Evolutionary conservation across 2,113 vertebrate species (phyloP).

Genomic region (Sander vitreus): DNA sequence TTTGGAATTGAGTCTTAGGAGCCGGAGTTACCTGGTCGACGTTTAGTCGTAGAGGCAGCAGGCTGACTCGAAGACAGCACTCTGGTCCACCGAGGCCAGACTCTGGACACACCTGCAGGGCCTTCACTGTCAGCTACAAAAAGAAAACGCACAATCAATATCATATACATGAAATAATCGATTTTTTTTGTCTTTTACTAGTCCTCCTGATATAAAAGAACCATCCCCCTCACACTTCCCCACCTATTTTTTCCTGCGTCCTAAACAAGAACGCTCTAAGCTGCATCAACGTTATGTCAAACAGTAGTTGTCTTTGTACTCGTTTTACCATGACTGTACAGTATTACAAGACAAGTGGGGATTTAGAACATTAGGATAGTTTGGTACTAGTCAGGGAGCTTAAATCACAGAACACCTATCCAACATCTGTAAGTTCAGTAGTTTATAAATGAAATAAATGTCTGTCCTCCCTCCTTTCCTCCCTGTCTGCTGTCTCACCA

Average conservation of each 20-base stretch:
- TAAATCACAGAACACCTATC: neutral
- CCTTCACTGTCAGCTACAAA: conserved; percentile 91
- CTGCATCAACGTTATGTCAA: too few species aligned
- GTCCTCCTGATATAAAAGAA: neutral
- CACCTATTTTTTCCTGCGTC: too few species aligned
- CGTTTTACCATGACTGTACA: too few species aligned
- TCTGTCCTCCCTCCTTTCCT: neutral
- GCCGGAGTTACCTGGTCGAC: conserved; percentile 87
- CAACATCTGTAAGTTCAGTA: neutral
- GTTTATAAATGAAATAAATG: neutral
- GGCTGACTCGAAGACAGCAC: conserved; percentile 91
- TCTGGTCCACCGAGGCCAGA: conserved; percentile 88
- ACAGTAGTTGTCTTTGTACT: too few species aligned
- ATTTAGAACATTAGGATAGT: too few species aligned
- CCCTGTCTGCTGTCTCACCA: conserved; percentile 80
- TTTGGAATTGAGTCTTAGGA: neutral
- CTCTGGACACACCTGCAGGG: conserved; percentile 90
- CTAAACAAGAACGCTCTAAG: too few species aligned
- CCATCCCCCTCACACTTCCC: too few species aligned
- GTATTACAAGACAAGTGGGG: too few species aligned
- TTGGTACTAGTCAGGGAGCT: neutral
- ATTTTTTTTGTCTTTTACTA: neutral
- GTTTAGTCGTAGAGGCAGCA: conserved; percentile 92
- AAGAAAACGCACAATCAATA: conserved; percentile 12
- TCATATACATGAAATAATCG: neutral